Conservation (phyloP, 2,797 vertebrate genomes). For the Pelobates cultripes region DNA sequence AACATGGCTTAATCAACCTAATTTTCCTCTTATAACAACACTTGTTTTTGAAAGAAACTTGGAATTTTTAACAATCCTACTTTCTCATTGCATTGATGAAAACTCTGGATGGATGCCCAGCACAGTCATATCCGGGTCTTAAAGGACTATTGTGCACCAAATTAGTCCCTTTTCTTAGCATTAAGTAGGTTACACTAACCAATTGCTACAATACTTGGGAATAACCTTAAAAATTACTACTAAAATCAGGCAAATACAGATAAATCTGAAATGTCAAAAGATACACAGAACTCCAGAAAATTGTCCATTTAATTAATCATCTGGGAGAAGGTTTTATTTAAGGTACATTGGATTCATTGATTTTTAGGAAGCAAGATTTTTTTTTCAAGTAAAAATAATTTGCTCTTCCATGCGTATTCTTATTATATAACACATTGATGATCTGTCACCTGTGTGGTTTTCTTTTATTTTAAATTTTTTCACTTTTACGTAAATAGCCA, state of each 20-base stretch:
- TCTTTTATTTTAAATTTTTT: too few species aligned
- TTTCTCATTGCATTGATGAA: conserved; percentile 7
- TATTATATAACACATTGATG: neutral
- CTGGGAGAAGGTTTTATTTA: conserved; percentile 12
- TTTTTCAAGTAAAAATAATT: conserved; percentile 26
- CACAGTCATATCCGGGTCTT: conserved; percentile 28
- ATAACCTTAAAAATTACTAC: neutral
- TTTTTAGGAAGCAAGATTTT: neutral
- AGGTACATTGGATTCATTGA: conserved; percentile 26
- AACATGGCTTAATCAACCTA: neutral
- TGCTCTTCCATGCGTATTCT: neutral
- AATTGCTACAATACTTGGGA: conserved; percentile 8
- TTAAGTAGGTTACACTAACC: conserved; percentile 20
- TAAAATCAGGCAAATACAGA: conserved; percentile 3
- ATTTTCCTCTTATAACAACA: neutral
- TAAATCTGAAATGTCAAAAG: neutral
- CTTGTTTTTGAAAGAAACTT: conserved; percentile 48
- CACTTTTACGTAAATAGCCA: too few species aligned
- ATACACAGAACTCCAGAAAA: neutral
- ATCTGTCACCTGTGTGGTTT: too few species aligned
- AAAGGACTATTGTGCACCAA: conserved; percentile 8
- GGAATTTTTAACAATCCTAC: conserved; percentile 30
- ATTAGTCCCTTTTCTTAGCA: conserved; percentile 1
- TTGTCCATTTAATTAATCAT: conserved; percentile 33
- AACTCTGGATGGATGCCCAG: conserved; percentile 30